Percentiles rank a stretch among this genome's conserved stretches.
Evolutionary conservation across 1,140 invertebrate species (phyloP).

Genomic region (Polypedilum pembai): DNA sequence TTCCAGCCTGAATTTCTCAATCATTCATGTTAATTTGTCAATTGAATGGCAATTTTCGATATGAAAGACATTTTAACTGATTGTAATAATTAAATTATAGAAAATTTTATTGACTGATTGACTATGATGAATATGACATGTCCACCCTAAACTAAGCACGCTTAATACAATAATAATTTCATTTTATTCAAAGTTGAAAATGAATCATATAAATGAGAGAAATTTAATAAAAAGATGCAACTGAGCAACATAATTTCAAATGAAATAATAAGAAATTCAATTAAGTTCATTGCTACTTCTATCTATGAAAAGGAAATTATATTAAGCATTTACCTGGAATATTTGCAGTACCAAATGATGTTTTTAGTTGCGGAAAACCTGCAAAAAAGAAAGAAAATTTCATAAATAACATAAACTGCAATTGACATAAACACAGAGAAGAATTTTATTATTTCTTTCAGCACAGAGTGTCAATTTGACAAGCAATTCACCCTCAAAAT

Average conservation of each 20-base stretch:
- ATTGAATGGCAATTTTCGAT: neutral
- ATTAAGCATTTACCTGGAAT: slow-evolving; percentile 45
- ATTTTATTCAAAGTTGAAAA: neutral
- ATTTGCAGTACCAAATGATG: slow-evolving; percentile 46
- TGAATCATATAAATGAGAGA: neutral
- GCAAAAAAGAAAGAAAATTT: slow-evolving; percentile 34
- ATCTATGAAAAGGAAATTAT: neutral
- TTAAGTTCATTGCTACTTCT: neutral
- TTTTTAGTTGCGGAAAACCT: slow-evolving; percentile 50
- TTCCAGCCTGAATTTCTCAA: neutral
- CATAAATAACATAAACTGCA: neutral
- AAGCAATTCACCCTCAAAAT: neutral
- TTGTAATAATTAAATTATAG: neutral
- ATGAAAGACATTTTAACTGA: neutral
- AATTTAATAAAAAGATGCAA: neutral
- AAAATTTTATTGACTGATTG: too few relatives aligned
- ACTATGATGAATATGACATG: neutral
- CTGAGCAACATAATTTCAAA: neutral
- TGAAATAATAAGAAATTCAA: neutral
- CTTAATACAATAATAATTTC: neutral
- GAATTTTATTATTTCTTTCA: neutral
- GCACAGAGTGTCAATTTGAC: neutral
- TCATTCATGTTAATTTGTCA: neutral
- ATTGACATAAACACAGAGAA: neutral
- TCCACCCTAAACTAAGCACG: neutral